Conservation (phyloP, 2,797 vertebrate genomes). For the Echiichthys vipera region DNA sequence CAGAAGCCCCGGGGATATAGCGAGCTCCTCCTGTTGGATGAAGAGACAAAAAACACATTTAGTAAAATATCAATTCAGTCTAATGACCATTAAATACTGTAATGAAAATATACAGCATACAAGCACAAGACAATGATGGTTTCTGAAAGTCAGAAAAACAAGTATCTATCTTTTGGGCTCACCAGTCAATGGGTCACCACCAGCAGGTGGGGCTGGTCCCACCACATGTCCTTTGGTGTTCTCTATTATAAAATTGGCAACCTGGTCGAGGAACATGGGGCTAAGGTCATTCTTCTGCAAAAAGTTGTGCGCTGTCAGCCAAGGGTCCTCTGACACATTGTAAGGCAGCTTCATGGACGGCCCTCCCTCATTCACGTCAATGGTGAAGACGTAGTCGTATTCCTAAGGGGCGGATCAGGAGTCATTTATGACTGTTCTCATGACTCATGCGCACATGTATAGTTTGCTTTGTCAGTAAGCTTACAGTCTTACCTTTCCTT, state of each 20-base stretch:
- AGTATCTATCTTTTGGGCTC: slow-evolving; percentile 45
- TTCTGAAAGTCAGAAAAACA: background rate
- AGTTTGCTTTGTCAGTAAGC: fast-evolving
- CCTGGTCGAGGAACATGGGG: slow-evolving; percentile 97
- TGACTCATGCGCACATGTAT: fast-evolving
- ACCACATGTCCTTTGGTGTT: slow-evolving; percentile 93
- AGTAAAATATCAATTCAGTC: background rate
- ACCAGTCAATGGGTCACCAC: slow-evolving; percentile 96
- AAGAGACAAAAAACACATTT: background rate
- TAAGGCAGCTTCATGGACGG: slow-evolving; percentile 97
- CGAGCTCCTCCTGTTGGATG: slow-evolving; percentile 88
- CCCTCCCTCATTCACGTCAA: slow-evolving; percentile 95
- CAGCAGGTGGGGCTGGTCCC: slow-evolving; percentile 78
- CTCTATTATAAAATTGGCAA: slow-evolving; percentile 98
- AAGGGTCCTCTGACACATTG: slow-evolving; percentile 94
- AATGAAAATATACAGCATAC: background rate
- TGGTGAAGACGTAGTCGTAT: slow-evolving; percentile 97
- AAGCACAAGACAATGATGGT: background rate
- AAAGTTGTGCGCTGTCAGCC: slow-evolving; percentile 96
- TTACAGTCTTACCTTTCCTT: slow-evolving; percentile 91
- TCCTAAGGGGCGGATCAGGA: slow-evolving; percentile 82
- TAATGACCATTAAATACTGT: background rate
- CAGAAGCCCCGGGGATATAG: slow-evolving; percentile 89
- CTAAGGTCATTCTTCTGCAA: slow-evolving; percentile 96
- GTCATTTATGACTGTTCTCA: background rate